Evolutionary conservation across 1,140 invertebrate species (phyloP).

Genomic region (Calephelis virginiensis): DNA sequence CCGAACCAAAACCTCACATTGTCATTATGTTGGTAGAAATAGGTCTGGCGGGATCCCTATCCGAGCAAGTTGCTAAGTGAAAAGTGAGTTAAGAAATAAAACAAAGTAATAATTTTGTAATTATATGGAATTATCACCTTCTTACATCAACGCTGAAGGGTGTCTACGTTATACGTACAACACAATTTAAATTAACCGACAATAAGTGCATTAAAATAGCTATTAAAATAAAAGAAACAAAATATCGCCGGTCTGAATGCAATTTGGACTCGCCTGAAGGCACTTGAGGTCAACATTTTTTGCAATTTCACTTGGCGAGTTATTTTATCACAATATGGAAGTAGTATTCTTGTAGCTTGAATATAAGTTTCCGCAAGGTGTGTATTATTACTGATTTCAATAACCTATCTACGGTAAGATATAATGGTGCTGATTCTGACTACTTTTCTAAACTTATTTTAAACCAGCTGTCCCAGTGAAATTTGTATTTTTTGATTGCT

Average conservation of each 20-base stretch:
- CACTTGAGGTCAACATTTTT: slow-evolving; percentile 63
- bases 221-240: slow-evolving; percentile 40
- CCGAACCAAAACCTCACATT: no score
- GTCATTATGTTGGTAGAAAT: no score
- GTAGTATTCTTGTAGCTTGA: slow-evolving; percentile 43
- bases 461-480: no score
- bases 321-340: slow-evolving; percentile 22
- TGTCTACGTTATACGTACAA: slow-evolving; percentile 74
- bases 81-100: background rate
- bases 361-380: background rate
- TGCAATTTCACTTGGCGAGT: slow-evolving; percentile 39
- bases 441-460: no score
- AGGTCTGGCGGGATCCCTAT: no score
- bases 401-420: no score
- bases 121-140: slow-evolving; percentile 74
- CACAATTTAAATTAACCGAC: slow-evolving; percentile 63
- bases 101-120: slow-evolving; percentile 47
- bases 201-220: slow-evolving; percentile 41
- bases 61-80: no score
- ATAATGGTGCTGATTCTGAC: no score
- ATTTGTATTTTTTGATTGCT: no score
- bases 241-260: slow-evolving; percentile 47
- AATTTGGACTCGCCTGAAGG: slow-evolving; percentile 63
- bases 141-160: slow-evolving; percentile 68
- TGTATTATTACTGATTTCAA: no score